Conservation (phyloP, 2,888 invertebrate genomes). For the Sepiola atlantica region DNA sequence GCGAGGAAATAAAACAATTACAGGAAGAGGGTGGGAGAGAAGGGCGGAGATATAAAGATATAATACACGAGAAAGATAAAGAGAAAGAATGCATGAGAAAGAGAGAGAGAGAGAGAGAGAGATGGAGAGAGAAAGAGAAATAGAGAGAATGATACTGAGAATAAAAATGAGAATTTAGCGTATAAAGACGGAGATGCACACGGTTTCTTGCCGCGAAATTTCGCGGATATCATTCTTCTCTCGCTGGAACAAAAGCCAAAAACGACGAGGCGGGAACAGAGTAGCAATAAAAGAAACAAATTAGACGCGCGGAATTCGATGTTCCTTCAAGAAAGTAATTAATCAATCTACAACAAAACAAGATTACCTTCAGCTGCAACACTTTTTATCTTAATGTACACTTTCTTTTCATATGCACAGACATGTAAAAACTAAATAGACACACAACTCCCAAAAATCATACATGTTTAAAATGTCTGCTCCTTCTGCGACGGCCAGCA, state of each 20-base stretch:
- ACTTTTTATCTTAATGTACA: background rate
- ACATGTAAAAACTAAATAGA: no score
- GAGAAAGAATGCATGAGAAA: background rate
- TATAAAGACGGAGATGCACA: background rate
- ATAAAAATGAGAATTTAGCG: background rate
- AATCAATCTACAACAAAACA: background rate
- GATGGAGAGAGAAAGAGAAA: background rate
- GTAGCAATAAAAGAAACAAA: background rate
- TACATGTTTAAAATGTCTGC: no score
- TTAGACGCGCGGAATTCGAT: background rate
- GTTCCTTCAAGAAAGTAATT: background rate
- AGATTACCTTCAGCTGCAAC: background rate
- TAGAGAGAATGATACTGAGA: background rate
- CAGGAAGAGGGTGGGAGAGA: no score
- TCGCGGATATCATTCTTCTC: background rate
- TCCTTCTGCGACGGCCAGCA: no score
- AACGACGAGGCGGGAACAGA: background rate
- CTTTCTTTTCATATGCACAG: background rate
- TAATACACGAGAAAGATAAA: background rate
- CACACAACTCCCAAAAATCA: no score
- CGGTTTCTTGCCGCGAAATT: background rate
- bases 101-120: background rate
- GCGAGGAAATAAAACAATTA: background rate
- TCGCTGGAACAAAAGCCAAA: background rate
- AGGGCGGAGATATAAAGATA: background rate